Percentiles rank a stretch among this genome's conserved stretches.
Conservation (phyloP, 2,888 invertebrate species). For the Eilema griseolum region DNA sequence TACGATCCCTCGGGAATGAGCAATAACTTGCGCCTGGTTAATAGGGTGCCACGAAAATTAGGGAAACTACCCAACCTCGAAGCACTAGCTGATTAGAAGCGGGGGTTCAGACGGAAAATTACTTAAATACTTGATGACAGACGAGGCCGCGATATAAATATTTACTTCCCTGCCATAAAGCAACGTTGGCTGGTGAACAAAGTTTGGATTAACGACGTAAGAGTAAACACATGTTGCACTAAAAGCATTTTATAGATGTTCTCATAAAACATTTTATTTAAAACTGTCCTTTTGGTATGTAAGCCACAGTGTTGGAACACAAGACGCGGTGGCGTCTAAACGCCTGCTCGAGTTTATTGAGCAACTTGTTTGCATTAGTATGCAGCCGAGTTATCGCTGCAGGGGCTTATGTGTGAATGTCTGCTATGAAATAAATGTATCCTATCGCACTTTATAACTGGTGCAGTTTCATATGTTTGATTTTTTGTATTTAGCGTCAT, state of each 20-base stretch:
- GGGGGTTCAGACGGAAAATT: conserved; percentile 75
- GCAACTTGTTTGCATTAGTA: conserved; percentile 60
- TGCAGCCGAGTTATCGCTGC: conserved; percentile 41
- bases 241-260: conserved; percentile 71
- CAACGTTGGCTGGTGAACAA: conserved; percentile 65
- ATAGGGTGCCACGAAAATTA: conserved; percentile 82
- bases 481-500: not conserved
- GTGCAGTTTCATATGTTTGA: not conserved
- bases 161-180: conserved; percentile 67
- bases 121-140: conserved; percentile 76
- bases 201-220: conserved; percentile 74
- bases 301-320: conserved; percentile 42
- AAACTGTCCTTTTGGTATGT: conserved; percentile 56
- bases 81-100: conserved; percentile 78
- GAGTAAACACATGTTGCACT: conserved; percentile 75
- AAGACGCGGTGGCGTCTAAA: conserved; percentile 50
- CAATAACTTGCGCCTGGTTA: conserved; percentile 80
- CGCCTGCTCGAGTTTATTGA: conserved; percentile 65
- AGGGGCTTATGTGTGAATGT: conserved; percentile 36
- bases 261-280: conserved; percentile 63
- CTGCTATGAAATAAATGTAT: conserved; percentile 9
- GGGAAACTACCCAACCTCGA: conserved; percentile 71
- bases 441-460: not conserved
- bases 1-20: conserved; percentile 72
- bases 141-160: conserved; percentile 65